phyloP scores from a whole-genome alignment of 92 coral and sea anemone species.

The Hydrozoanthus gracilis region DNA sequence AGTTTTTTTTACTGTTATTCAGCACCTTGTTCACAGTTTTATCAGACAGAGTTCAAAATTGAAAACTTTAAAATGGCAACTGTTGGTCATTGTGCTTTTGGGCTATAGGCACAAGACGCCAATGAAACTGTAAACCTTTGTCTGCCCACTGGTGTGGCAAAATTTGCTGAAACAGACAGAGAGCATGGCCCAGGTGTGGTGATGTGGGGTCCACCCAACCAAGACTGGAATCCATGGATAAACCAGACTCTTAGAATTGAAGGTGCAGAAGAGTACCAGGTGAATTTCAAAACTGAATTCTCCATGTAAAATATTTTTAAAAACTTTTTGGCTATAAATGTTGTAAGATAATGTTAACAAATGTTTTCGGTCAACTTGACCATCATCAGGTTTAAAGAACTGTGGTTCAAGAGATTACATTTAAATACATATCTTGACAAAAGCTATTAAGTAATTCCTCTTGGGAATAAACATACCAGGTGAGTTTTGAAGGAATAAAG shows the following conservation, averaged over 20 bases:
- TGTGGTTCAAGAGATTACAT: too few relatives aligned
- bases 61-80: too few relatives aligned
- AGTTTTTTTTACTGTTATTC: too few relatives aligned
- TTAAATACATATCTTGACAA: too few relatives aligned
- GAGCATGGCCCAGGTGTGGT: conserved; percentile 80
- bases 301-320: too few relatives aligned
- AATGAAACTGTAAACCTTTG: conserved; percentile 78
- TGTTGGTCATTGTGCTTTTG: not conserved
- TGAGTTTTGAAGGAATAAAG: not conserved
- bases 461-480: conserved; percentile 50
- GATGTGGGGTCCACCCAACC: conserved; percentile 83
- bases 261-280: conserved; percentile 87
- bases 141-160: conserved; percentile 82
- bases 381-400: too few relatives aligned
- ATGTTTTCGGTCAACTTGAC: too few relatives aligned
- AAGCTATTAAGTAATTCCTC: too few relatives aligned
- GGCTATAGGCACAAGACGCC: conserved; percentile 64
- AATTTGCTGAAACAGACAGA: conserved; percentile 79
- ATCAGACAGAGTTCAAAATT: too few relatives aligned
- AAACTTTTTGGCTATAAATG: too few relatives aligned
- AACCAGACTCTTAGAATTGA: conserved; percentile 87
- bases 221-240: conserved; percentile 98
- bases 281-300: not conserved
- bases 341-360: too few relatives aligned
- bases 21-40: too few relatives aligned